These are phyloP conservation scores for Boulengeromyrus knoepffleri DNA, from an alignment of 2,113 vertebrate genomes.

Conservation along the genomic window DNA sequence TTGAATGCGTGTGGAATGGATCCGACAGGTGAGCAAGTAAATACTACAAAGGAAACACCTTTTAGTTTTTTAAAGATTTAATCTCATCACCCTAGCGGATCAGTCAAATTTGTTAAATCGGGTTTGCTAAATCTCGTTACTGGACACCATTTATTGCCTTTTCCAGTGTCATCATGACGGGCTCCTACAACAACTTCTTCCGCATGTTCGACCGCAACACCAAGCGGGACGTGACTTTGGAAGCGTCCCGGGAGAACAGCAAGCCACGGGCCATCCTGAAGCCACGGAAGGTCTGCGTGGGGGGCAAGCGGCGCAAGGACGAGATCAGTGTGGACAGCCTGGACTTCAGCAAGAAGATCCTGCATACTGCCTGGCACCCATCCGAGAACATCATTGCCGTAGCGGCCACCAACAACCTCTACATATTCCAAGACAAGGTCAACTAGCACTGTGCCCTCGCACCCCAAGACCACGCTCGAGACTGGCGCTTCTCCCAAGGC, in stretches of 20 bases:
- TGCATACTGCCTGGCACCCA: slow-evolving; percentile 84
- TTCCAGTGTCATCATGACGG: slow-evolving; percentile 92
- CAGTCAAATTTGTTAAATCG: not conserved
- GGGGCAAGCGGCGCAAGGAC: slow-evolving; percentile 78
- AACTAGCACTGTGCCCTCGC: slow-evolving; percentile 57
- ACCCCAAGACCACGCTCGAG: not conserved
- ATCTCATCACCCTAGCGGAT: not conserved
- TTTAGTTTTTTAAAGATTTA: not conserved
- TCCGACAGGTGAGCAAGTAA: slow-evolving; percentile 72
- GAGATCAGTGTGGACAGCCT: slow-evolving; percentile 86
- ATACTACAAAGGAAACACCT: not conserved
- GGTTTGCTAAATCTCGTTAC: not conserved
- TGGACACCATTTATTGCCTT: not conserved
- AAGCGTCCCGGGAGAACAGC: slow-evolving; percentile 87
- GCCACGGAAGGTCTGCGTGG: slow-evolving; percentile 77
- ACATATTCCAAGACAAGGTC: slow-evolving; percentile 91
- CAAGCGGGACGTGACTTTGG: slow-evolving; percentile 88
- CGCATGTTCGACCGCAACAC: slow-evolving; percentile 87
- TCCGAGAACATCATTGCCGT: slow-evolving; percentile 85
- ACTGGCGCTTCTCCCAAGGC: not conserved
- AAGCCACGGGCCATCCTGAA: slow-evolving; percentile 82
- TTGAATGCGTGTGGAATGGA: slow-evolving; percentile 85
- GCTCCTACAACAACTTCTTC: slow-evolving; percentile 98
- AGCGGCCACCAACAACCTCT: slow-evolving; percentile 85
- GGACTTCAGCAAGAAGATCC: slow-evolving; percentile 90